Evolutionary conservation across 2,113 vertebrate species (phyloP).

Genomic region (Grammomys surdaster): DNA sequence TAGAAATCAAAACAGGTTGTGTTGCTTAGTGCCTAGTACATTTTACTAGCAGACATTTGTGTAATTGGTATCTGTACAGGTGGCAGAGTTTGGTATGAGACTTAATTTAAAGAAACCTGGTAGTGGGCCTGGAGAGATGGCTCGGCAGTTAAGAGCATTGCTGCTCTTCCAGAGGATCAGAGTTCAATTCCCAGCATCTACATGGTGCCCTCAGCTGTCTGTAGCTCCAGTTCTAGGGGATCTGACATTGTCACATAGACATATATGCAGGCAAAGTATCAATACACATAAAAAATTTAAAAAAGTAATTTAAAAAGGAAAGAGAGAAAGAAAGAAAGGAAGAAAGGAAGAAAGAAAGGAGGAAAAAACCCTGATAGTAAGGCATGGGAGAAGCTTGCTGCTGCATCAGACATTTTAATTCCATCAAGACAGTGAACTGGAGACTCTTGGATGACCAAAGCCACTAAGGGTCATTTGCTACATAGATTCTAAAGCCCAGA

Average conservation of each 20-base stretch:
- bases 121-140: background rate
- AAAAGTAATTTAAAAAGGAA: background rate
- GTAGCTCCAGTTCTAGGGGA: background rate
- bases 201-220: background rate
- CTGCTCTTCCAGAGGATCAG: background rate
- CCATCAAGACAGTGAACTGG: background rate
- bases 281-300: background rate
- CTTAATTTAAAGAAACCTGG: background rate
- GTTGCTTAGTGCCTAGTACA: background rate
- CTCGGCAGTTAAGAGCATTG: background rate
- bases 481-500: background rate
- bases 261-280: background rate
- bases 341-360: too few relatives aligned
- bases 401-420: background rate
- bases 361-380: background rate
- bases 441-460: background rate
- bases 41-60: background rate
- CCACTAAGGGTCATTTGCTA: background rate
- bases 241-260: background rate
- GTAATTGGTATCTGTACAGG: background rate
- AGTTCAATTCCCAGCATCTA: background rate
- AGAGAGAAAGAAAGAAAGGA: too few relatives aligned
- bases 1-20: background rate
- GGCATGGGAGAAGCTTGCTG: background rate
- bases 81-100: conserved; percentile 25